Evolutionary conservation across 2,113 vertebrate genomes (phyloP).

Genomic region (Paramormyrops kingsleyae): DNA sequence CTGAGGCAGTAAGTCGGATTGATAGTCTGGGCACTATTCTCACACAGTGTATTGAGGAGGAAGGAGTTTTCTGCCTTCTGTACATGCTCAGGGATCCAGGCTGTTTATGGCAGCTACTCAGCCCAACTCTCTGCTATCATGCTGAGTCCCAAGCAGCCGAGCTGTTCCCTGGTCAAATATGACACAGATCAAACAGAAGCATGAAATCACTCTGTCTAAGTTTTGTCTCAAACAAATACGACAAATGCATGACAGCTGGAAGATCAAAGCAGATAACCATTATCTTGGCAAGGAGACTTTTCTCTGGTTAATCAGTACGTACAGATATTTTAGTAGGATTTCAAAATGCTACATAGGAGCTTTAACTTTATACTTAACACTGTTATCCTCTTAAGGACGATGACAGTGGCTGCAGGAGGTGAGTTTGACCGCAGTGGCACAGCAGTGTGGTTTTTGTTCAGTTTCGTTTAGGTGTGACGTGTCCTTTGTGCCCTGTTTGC

Average conservation of each 20-base stretch:
- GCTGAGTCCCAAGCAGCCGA: neutral
- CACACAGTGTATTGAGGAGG: neutral
- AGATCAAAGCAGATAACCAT: neutral
- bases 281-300: neutral
- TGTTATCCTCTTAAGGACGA: neutral
- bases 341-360: neutral
- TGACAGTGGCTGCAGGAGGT: neutral
- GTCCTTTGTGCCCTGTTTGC: neutral
- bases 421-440: neutral
- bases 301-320: neutral
- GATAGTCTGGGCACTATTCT: neutral
- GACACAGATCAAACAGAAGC: neutral
- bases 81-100: conserved; percentile 28
- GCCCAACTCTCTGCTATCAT: neutral
- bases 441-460: neutral
- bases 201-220: neutral
- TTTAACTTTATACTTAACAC: neutral
- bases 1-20: neutral
- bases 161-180: conserved; percentile 13
- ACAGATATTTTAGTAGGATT: neutral
- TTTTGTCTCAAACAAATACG: neutral
- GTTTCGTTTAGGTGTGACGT: neutral
- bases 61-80: conserved; percentile 14
- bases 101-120: neutral
- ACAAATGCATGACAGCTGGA: neutral